Percentiles rank a stretch among this genome's conserved stretches.
Conservation (phyloP, 2,113 vertebrate genomes). For the Ellobius talpinus region DNA sequence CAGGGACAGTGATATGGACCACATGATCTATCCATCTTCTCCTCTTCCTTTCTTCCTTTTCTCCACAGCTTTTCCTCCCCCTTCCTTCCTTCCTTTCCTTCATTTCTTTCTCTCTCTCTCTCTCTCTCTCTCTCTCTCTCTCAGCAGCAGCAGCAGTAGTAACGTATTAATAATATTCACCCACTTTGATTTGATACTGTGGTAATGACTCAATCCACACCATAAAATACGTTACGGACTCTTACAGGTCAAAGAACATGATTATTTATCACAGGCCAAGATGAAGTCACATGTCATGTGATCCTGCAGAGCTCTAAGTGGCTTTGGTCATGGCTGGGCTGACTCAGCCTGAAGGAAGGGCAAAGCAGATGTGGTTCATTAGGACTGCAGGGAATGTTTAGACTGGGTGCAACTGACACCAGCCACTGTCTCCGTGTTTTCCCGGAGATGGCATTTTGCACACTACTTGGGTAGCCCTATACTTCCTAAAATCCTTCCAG, state of each 20-base stretch:
- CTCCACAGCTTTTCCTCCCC: background rate
- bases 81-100: accelerated
- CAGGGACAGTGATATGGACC: background rate
- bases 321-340: slow-evolving; percentile 19
- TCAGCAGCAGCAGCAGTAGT: background rate
- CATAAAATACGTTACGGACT: background rate
- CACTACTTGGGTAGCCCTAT: background rate
- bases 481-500: slow-evolving; percentile 42
- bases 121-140: no score
- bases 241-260: background rate
- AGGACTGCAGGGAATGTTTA: slow-evolving; percentile 64
- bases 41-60: no score
- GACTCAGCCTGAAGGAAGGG: slow-evolving; percentile 61
- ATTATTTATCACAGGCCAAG: background rate
- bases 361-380: slow-evolving; percentile 66
- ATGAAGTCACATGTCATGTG: background rate
- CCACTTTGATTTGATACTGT: background rate
- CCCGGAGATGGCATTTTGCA: slow-evolving; percentile 20
- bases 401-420: slow-evolving; percentile 17
- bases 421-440: slow-evolving; percentile 34
- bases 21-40: background rate
- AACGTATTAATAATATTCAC: background rate
- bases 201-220: background rate
- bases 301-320: background rate
- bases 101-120: no score